These are phyloP conservation scores for Cherax quadricarinatus DNA, from an alignment of 1,140 invertebrate species.

Conservation along the genomic window DNA sequence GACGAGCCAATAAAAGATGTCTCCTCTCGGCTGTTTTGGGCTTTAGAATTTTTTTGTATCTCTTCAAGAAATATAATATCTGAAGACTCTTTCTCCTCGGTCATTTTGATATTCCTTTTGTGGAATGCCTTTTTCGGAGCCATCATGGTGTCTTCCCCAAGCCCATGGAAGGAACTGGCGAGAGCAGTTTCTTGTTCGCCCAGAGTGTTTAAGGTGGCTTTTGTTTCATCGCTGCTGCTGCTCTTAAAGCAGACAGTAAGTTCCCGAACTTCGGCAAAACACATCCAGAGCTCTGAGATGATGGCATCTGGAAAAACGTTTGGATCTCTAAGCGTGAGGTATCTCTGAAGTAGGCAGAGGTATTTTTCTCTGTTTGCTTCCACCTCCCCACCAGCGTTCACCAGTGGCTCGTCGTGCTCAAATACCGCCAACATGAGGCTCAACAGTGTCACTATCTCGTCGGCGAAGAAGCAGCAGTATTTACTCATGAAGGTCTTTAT, in stretches of 20 bases:
- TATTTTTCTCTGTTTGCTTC: not conserved
- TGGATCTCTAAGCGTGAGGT: not conserved
- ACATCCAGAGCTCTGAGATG: not conserved
- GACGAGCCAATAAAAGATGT: not conserved
- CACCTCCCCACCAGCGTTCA: not conserved
- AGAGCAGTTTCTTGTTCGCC: not conserved
- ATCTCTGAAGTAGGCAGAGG: not conserved
- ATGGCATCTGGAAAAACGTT: not conserved
- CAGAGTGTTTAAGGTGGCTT: not conserved
- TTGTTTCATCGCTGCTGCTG: too few relatives aligned
- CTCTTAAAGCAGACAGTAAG: not conserved
- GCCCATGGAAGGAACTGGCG: not conserved
- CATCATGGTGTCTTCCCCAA: not conserved
- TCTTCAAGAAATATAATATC: not conserved
- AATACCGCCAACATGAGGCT: constrained; percentile 9
- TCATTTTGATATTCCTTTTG: not conserved
- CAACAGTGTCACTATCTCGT: not conserved
- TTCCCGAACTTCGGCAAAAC: not conserved
- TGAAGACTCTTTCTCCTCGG: not conserved
- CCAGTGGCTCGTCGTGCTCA: not conserved
- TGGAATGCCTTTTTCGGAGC: not conserved
- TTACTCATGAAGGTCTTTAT: not conserved
- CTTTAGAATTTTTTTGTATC: not conserved
- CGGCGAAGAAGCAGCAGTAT: constrained; percentile 7
- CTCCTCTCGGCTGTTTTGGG: not conserved